Evolutionary conservation across 2,797 vertebrate genomes (phyloP).

Genomic region (Furcifer pardalis): DNA sequence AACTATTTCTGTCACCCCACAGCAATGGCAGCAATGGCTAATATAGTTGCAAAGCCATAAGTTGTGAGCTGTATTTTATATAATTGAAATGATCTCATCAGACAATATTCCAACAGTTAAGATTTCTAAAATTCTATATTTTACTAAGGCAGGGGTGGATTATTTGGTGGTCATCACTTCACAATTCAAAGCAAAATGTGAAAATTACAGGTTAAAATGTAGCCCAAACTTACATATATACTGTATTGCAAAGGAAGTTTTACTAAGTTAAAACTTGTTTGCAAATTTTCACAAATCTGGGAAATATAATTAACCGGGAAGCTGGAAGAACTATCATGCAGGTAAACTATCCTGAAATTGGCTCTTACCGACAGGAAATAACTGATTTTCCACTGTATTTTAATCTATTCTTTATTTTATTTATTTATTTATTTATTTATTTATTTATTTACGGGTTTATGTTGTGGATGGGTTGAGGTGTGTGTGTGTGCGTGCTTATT

Average conservation of each 20-base stretch:
- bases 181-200: not conserved
- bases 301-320: no score
- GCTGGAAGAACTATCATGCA: no score
- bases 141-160: not conserved
- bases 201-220: not conserved
- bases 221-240: not conserved
- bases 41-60: not conserved
- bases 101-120: not conserved
- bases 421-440: no score
- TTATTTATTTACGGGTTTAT: no score
- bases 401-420: no score
- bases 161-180: not conserved
- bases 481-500: no score
- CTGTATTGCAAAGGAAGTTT: not conserved
- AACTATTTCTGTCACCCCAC: not conserved
- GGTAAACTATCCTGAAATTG: no score
- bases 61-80: not conserved
- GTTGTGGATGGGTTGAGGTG: no score
- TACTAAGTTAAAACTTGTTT: not conserved
- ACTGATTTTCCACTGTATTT: no score
- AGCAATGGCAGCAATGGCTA: not conserved
- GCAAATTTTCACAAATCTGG: not conserved
- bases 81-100: not conserved
- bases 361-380: no score
- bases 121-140: conserved; percentile 11